Conservation (phyloP, 2,888 invertebrate genomes). For the Aspidiotus rigidus region DNA sequence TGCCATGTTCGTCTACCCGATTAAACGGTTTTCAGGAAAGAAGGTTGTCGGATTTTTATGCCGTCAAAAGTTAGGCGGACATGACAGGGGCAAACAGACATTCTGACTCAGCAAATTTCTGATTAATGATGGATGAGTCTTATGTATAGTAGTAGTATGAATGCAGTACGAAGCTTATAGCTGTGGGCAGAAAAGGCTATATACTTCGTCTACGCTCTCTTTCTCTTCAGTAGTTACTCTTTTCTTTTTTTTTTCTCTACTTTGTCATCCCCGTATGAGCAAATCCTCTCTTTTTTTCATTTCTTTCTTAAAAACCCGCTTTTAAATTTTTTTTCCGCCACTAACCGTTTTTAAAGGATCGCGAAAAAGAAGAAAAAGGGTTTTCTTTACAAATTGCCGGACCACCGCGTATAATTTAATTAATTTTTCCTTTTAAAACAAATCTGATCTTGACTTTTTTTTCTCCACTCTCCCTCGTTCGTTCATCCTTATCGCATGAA, state of each 20-base stretch:
- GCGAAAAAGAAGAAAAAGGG: constrained; percentile 12
- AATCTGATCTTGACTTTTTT: constrained; percentile 27
- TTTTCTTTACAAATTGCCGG: constrained; percentile 32
- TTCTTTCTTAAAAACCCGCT: constrained; percentile 33
- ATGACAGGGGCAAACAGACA: constrained; percentile 34
- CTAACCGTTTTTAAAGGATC: constrained; percentile 10
- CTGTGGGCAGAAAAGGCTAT: constrained; percentile 23
- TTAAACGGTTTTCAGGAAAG: constrained; percentile 32
- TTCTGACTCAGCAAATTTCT: constrained; percentile 33
- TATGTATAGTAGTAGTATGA: constrained; percentile 15
- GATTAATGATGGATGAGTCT: constrained; percentile 34
- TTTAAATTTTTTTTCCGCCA: constrained; percentile 24
- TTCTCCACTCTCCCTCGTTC: constrained; percentile 5
- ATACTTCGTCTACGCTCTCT: constrained; percentile 32
- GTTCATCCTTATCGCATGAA: neutral
- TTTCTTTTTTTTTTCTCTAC: constrained; percentile 26
- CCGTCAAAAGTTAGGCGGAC: constrained; percentile 34
- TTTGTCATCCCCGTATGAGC: constrained; percentile 33
- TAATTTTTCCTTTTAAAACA: constrained; percentile 32
- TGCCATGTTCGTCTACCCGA: constrained; percentile 33
- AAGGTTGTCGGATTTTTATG: constrained; percentile 34
- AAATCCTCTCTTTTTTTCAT: constrained; percentile 29
- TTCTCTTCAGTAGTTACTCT: neutral
- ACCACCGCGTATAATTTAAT: constrained; percentile 32
- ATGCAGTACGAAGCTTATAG: constrained; percentile 25